Evolutionary conservation across 2,888 invertebrate genomes (phyloP).

Genomic region (Spisula subtruncata): DNA sequence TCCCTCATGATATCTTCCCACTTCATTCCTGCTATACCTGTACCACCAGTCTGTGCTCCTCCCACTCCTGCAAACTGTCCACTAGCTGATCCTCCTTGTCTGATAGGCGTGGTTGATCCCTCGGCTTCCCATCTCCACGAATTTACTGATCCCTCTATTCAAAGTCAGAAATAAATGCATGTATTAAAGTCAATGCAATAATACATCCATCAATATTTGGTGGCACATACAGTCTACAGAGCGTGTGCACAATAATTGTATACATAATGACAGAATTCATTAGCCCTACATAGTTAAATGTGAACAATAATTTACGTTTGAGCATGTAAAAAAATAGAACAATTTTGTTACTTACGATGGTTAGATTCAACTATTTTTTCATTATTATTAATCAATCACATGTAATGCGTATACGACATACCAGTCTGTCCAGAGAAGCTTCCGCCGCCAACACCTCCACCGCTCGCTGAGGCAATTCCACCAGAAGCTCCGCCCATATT

Average conservation of each 20-base stretch:
- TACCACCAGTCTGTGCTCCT: constrained; percentile 1
- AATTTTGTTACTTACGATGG: too few relatives aligned
- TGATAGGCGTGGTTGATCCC: constrained; percentile 37
- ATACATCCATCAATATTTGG: too few relatives aligned
- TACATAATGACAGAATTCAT: too few relatives aligned
- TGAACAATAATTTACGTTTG: too few relatives aligned
- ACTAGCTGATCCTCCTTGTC: background rate
- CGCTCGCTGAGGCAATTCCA: background rate
- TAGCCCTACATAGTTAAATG: too few relatives aligned
- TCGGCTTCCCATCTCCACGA: constrained; percentile 48
- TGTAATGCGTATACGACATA: background rate
- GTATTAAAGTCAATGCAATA: too few relatives aligned
- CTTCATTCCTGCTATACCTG: constrained; percentile 39
- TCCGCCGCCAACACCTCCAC: background rate
- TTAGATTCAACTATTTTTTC: too few relatives aligned
- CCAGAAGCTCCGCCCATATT: constrained; percentile 6
- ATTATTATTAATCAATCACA: background rate
- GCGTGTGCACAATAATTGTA: too few relatives aligned
- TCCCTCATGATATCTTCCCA: constrained; percentile 52
- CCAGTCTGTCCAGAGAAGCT: background rate
- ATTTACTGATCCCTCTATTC: constrained; percentile 15
- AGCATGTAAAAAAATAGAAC: too few relatives aligned
- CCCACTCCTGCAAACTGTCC: background rate
- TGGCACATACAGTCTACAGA: too few relatives aligned
- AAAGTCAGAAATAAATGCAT: background rate